Conservation (phyloP, 2,113 vertebrate species). For the Pholis gunnellus region DNA sequence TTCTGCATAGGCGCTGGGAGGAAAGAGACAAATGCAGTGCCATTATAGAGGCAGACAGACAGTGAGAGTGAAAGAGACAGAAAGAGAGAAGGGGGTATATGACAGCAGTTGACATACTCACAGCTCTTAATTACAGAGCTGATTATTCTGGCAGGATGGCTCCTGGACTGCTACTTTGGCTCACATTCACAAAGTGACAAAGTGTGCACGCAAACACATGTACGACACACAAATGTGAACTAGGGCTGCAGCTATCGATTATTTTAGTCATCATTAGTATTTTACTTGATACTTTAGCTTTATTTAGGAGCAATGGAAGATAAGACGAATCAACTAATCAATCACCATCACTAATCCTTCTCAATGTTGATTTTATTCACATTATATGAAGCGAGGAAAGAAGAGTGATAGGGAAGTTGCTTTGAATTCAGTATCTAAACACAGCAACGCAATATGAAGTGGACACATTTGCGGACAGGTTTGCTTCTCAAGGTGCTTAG, state of each 20-base stretch:
- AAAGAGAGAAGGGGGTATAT: conserved; percentile 49
- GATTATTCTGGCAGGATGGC: conserved; percentile 78
- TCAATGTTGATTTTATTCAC: no score
- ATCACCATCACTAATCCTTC: no score
- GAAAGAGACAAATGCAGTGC: conserved; percentile 77
- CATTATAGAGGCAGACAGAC: conserved; percentile 78
- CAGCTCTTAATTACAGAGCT: conserved; percentile 85
- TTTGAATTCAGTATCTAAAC: not conserved
- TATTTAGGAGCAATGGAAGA: no score
- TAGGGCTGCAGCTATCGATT: not conserved
- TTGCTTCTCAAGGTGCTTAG: not conserved
- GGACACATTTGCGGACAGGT: not conserved
- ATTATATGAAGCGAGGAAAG: not conserved
- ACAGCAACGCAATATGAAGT: not conserved
- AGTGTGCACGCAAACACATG: not conserved
- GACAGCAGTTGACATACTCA: conserved; percentile 76
- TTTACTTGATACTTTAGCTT: not conserved
- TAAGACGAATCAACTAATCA: no score
- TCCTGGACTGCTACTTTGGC: conserved; percentile 65
- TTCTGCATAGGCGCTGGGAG: conserved; percentile 72
- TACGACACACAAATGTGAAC: not conserved
- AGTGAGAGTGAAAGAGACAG: conserved; percentile 64
- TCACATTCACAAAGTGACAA: conserved; percentile 48
- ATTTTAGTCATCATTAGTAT: not conserved
- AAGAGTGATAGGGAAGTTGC: not conserved